phyloP scores from a whole-genome alignment of 2,888 invertebrate species.

The Rotaria macrura region DNA sequence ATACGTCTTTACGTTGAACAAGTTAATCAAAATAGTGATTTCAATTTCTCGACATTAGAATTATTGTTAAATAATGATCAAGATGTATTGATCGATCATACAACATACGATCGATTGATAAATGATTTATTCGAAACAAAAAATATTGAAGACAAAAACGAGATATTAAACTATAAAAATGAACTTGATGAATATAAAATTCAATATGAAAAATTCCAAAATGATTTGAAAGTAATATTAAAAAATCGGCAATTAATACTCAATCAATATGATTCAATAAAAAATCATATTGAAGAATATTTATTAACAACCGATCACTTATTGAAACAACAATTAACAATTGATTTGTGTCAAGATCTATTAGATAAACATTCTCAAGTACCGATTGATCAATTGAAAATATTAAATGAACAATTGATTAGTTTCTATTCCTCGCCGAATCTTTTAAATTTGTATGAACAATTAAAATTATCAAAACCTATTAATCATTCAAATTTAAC shows the following conservation, averaged over 20 bases:
- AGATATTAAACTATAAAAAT: neutral
- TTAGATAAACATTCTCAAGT: neutral
- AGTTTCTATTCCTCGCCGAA: neutral
- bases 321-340: neutral
- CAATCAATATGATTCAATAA: neutral
- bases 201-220: neutral
- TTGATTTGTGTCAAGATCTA: neutral
- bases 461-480: neutral
- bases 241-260: neutral
- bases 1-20: neutral
- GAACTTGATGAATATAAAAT: neutral
- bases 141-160: neutral
- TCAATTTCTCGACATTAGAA: neutral
- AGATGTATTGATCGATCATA: neutral
- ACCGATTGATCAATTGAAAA: neutral
- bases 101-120: neutral
- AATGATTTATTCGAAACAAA: neutral
- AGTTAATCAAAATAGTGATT: neutral
- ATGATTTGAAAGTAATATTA: neutral
- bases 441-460: neutral
- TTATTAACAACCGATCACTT: neutral
- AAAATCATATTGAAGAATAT: neutral
- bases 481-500: neutral
- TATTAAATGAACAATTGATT: neutral
- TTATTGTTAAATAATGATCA: neutral